Percentiles rank a stretch among this genome's conserved stretches.
phyloP scores from a whole-genome alignment of 2,113 vertebrate species.

The Danionella cerebrum region DNA sequence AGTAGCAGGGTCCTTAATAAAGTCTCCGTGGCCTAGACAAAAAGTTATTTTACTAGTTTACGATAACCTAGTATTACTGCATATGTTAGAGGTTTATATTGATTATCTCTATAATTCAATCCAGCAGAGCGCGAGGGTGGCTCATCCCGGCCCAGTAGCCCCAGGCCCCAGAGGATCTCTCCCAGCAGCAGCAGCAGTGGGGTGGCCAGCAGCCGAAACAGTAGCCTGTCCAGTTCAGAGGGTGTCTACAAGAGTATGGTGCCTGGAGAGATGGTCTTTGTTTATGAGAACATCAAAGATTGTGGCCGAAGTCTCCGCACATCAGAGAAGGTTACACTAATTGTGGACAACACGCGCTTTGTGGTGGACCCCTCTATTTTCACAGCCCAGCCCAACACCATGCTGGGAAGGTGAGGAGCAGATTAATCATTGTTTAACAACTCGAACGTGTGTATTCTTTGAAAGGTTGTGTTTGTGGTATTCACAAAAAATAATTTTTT shows the following conservation, averaged over 20 bases:
- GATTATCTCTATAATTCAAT: too few relatives aligned
- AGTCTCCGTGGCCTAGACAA: too few relatives aligned
- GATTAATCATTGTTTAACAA: not conserved
- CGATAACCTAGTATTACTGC: too few relatives aligned
- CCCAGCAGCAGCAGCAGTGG: conserved; percentile 72
- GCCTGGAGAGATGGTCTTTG: conserved; percentile 86
- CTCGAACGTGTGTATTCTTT: too few relatives aligned
- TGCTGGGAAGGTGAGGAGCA: conserved; percentile 86
- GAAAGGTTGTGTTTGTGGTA: too few relatives aligned
- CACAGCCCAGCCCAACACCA: conserved; percentile 95
- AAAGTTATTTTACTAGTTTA: too few relatives aligned
- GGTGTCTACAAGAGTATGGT: conserved; percentile 80
- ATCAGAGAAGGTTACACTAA: conserved; percentile 89
- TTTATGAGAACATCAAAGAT: conserved; percentile 91
- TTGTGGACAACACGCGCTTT: conserved; percentile 97
- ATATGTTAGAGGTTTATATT: too few relatives aligned
- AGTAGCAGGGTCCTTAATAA: too few relatives aligned
- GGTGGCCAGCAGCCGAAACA: conserved; percentile 84
- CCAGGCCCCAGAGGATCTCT: conserved; percentile 84
- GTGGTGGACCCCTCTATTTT: conserved; percentile 96
- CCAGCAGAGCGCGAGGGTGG: conserved; percentile 86
- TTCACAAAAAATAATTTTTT: too few relatives aligned
- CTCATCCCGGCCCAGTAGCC: conserved; percentile 85
- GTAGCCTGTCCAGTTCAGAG: conserved; percentile 87
- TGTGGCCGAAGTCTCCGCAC: conserved; percentile 78